Conservation (phyloP, 2,888 invertebrate genomes). For the Leptinotarsa haldemani region DNA sequence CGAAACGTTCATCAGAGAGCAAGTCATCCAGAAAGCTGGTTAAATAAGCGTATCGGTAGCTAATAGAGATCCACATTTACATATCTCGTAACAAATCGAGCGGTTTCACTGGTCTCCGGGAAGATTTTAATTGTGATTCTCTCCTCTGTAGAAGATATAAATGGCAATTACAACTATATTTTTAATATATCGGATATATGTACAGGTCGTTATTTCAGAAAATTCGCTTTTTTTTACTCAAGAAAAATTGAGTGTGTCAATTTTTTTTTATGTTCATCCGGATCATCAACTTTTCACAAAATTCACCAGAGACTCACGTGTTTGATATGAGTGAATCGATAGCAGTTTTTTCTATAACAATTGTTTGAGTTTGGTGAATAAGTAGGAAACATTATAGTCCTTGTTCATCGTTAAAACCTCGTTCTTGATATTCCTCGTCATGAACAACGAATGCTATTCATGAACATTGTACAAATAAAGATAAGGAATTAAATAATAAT, state of each 20-base stretch:
- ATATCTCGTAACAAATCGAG: slow-evolving; percentile 30
- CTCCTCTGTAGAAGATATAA: background rate
- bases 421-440: too few relatives aligned
- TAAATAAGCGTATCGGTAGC: slow-evolving; percentile 23
- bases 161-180: background rate
- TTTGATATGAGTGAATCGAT: too few relatives aligned
- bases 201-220: background rate
- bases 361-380: too few relatives aligned
- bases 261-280: too few relatives aligned
- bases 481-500: too few relatives aligned
- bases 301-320: too few relatives aligned
- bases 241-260: background rate
- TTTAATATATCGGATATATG: background rate
- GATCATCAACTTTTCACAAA: too few relatives aligned
- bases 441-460: too few relatives aligned
- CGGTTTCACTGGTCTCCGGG: slow-evolving; percentile 22
- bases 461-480: too few relatives aligned
- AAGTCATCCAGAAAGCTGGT: slow-evolving; percentile 21
- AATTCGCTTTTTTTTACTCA: background rate
- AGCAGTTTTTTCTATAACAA: too few relatives aligned
- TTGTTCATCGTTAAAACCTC: too few relatives aligned
- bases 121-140: slow-evolving; percentile 2
- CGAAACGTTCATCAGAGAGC: slow-evolving; percentile 9
- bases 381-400: too few relatives aligned
- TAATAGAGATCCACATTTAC: slow-evolving; percentile 12